phyloP scores from a whole-genome alignment of 2,113 vertebrate species.

The Platysternon megacephalum region DNA sequence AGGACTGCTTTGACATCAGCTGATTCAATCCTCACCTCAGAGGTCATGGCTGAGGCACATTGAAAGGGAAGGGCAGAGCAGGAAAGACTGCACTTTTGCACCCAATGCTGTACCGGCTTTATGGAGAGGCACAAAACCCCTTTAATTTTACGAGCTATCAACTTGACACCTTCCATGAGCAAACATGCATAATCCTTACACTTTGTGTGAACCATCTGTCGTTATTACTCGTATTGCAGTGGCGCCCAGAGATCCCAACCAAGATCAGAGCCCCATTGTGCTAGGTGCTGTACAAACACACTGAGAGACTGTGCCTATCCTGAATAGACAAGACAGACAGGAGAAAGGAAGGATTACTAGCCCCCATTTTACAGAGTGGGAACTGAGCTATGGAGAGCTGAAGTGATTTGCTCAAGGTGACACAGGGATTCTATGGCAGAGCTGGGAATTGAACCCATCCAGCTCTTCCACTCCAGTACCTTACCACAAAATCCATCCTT shows the following conservation, averaged over 20 bases:
- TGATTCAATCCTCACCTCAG: neutral
- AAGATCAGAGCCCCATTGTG: neutral
- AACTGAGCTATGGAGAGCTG: neutral
- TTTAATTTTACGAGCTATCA: neutral
- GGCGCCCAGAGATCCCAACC: neutral
- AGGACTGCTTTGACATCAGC: neutral
- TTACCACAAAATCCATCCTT: neutral
- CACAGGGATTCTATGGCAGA: neutral
- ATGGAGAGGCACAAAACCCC: neutral
- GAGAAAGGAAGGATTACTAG: neutral
- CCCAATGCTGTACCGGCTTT: neutral
- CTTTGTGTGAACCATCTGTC: neutral
- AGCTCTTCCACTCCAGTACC: no score
- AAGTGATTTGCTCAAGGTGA: neutral
- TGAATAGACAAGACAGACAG: neutral
- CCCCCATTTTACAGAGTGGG: neutral
- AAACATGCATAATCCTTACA: neutral
- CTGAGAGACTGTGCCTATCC: neutral
- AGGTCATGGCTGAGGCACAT: accelerated
- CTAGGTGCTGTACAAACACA: neutral
- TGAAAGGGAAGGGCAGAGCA: neutral
- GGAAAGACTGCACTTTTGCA: neutral
- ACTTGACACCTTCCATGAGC: neutral
- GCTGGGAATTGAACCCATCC: neutral
- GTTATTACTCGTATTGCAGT: neutral